phyloP scores from a whole-genome alignment of 2,888 invertebrate species.

The Dinocampus coccinellae region DNA sequence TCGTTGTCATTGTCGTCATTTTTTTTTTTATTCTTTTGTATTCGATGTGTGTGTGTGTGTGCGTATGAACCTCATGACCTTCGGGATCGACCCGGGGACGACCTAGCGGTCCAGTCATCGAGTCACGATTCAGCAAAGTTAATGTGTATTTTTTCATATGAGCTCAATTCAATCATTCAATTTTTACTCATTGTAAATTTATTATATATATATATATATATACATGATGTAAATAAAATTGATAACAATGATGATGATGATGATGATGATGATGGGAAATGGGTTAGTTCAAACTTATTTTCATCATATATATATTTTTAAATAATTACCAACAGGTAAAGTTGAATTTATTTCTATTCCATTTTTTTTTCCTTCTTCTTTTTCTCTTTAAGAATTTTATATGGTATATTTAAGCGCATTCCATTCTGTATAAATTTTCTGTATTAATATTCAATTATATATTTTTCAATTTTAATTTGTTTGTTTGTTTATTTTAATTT shows the following conservation, averaged over 20 bases:
- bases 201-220: neutral
- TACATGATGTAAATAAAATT: no score
- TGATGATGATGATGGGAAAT: neutral
- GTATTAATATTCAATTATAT: no score
- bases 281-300: neutral
- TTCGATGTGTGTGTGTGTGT: no score
- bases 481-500: no score
- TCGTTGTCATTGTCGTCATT: no score
- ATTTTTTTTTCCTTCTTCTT: neutral
- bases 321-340: neutral
- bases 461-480: no score
- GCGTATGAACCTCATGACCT: conserved; percentile 38
- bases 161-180: conserved; percentile 28
- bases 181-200: neutral
- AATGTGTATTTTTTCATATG: neutral
- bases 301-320: neutral
- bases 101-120: conserved; percentile 44
- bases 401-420: neutral
- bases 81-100: conserved; percentile 34
- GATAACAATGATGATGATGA: neutral
- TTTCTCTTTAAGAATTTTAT: neutral
- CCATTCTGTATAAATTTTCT: neutral
- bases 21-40: no score
- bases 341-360: neutral
- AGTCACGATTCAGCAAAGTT: conserved; percentile 22